Evolutionary conservation across 2,113 vertebrate species (phyloP).

Genomic region (Raja brachyura): DNA sequence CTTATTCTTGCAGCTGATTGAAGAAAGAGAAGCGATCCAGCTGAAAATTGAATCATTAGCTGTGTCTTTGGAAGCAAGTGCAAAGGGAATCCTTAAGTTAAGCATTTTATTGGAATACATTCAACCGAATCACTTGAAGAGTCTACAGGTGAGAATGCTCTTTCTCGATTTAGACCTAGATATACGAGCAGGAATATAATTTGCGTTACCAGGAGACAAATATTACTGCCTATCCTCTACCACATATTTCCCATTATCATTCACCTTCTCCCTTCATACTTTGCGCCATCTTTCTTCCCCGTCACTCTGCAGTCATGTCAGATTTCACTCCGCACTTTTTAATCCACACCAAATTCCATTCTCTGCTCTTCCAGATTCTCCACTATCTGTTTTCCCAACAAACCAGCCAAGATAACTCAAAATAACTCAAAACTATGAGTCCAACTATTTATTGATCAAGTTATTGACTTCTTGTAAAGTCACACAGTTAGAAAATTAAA

Average conservation of each 20-base stretch:
- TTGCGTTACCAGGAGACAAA: background rate
- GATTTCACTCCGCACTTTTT: background rate
- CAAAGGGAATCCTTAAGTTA: constrained; percentile 36
- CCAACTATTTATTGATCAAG: background rate
- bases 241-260: background rate
- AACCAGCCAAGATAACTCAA: background rate
- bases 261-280: background rate
- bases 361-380: background rate
- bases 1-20: constrained; percentile 36
- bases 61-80: constrained; percentile 37
- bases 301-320: background rate
- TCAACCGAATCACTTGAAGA: constrained; percentile 34
- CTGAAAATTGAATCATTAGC: background rate
- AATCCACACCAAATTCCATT: no score
- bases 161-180: background rate
- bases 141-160: constrained; percentile 21
- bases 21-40: background rate
- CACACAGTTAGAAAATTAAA: background rate
- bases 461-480: background rate
- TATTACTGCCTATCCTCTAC: background rate
- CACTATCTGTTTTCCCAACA: no score
- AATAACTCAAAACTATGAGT: background rate
- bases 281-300: background rate
- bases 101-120: constrained; percentile 24
- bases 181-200: background rate